A percentile compares a stretch with the other conserved stretches of the same genome.
Evolutionary conservation across 2,888 invertebrate genomes (phyloP).

Genomic region (Diaprepes abbreviatus): DNA sequence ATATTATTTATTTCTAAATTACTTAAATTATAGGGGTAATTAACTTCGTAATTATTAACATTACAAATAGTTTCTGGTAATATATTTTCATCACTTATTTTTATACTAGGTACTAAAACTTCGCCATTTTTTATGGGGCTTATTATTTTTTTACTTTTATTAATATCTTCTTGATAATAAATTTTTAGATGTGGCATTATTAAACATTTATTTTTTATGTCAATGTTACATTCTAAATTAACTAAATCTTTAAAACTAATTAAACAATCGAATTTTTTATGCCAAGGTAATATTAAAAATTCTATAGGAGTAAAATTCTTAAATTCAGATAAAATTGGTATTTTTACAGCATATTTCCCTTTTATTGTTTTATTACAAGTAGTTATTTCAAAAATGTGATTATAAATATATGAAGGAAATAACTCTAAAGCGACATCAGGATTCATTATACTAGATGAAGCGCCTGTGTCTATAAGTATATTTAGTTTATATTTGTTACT

Average conservation of each 20-base stretch:
- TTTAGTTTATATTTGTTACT: constrained; percentile 6
- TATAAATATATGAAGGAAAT: no score
- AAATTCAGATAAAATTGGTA: background rate
- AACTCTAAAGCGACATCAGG: no score
- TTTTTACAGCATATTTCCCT: no score
- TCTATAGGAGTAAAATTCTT: background rate
- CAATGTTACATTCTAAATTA: constrained; percentile 3
- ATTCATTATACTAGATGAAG: background rate
- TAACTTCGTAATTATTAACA: no score
- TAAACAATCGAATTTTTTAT: constrained; percentile 1
- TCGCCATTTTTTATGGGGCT: no score
- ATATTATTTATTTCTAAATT: no score
- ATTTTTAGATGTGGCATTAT: constrained; percentile 11
- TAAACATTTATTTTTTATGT: constrained; percentile 10
- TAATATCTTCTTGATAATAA: constrained; percentile 8
- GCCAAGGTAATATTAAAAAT: constrained; percentile 7
- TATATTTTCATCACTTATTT: no score
- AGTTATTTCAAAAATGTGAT: no score
- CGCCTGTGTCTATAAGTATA: constrained; percentile 13
- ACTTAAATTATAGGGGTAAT: no score
- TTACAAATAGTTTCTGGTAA: no score
- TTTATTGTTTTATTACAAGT: no score
- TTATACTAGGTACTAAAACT: no score
- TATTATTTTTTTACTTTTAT: background rate
- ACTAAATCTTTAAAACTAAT: constrained; percentile 10